Conservation (phyloP, 2,797 vertebrate species). For the Cygnus olor region DNA sequence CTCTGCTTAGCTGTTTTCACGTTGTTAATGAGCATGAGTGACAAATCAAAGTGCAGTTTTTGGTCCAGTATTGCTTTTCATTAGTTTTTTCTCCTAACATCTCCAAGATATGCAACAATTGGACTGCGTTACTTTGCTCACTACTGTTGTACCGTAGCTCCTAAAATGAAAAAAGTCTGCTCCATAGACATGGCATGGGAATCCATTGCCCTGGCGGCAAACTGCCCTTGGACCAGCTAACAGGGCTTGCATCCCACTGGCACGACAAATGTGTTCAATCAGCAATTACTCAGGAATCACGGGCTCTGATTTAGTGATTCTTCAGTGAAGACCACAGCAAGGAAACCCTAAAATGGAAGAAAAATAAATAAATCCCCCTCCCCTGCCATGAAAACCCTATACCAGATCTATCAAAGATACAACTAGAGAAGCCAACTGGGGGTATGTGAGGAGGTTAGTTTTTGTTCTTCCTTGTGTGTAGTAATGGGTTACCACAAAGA, state of each 20-base stretch:
- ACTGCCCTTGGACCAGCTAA: background rate
- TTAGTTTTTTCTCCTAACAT: background rate
- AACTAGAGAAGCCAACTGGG: background rate
- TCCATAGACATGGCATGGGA: background rate
- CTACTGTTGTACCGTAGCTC: background rate
- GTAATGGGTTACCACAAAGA: background rate
- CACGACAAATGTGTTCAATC: background rate
- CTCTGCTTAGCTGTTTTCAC: background rate
- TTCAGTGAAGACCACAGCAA: constrained; percentile 12
- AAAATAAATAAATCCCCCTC: background rate
- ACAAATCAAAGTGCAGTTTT: background rate
- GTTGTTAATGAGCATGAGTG: background rate
- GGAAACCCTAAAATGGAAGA: background rate
- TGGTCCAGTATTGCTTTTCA: background rate
- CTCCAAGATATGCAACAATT: background rate
- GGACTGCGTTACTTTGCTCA: background rate
- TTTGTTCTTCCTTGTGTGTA: background rate
- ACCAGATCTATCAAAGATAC: background rate
- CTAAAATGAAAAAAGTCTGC: background rate
- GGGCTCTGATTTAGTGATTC: constrained; percentile 1
- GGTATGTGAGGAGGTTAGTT: background rate
- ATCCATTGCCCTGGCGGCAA: background rate
- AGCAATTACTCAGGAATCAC: background rate
- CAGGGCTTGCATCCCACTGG: background rate
- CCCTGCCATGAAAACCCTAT: background rate